Evolutionary conservation across 2,113 vertebrate genomes (phyloP).

Genomic region (Beaufortia kweichowensis): DNA sequence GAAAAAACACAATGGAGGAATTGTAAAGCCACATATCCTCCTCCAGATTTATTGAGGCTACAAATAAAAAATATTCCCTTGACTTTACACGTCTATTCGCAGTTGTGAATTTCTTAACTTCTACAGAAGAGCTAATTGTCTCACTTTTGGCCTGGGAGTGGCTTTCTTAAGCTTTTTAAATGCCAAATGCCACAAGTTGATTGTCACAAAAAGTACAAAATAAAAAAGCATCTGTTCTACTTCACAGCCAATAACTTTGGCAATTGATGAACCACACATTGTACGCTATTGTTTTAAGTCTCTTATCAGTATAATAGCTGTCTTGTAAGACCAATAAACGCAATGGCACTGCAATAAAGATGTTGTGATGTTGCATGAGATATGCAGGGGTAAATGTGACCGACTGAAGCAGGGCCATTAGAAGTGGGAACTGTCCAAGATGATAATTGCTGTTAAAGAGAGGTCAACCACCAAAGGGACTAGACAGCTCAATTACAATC

Average conservation of each 20-base stretch:
- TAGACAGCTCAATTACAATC: conserved; percentile 50
- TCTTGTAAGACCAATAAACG: conserved; percentile 4
- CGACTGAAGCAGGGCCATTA: conserved; percentile 37
- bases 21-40: conserved; percentile 1
- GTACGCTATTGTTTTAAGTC: background rate
- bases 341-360: conserved; percentile 25
- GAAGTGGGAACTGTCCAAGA: conserved; percentile 41
- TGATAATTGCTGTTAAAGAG: conserved; percentile 51
- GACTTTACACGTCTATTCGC: conserved; percentile 23
- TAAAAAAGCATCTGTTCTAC: conserved; percentile 41
- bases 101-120: conserved; percentile 34
- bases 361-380: conserved; percentile 31
- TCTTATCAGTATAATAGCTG: conserved; percentile 18
- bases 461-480: conserved; percentile 51
- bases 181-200: conserved; percentile 12
- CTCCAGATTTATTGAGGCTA: conserved; percentile 14
- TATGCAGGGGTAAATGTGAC: background rate
- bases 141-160: conserved; percentile 13
- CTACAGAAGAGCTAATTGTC: conserved; percentile 43
- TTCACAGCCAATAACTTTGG: conserved; percentile 40
- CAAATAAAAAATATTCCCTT: conserved; percentile 34
- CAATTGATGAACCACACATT: conserved; percentile 25
- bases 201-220: conserved; percentile 22
- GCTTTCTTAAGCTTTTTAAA: conserved; percentile 20
- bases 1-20: background rate